phyloP scores from a whole-genome alignment of 2,113 vertebrate species.

The Fulica atra region DNA sequence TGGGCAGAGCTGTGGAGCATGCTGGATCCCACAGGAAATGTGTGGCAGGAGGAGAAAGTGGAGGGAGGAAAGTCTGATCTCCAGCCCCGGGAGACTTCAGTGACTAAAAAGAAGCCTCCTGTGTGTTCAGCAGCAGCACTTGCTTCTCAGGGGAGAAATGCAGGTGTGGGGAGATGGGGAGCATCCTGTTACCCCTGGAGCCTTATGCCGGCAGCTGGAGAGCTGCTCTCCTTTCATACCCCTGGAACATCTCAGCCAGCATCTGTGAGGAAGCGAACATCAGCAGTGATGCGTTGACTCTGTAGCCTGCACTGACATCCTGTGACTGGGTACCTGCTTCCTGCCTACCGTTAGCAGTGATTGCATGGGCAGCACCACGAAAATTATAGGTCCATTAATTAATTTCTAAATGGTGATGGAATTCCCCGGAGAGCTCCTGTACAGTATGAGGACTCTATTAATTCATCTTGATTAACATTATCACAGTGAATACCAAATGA shows the following conservation, averaged over 20 bases:
- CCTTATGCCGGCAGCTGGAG: neutral
- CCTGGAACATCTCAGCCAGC: neutral
- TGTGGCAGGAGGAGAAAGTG: neutral
- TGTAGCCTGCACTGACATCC: neutral
- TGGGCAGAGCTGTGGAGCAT: neutral
- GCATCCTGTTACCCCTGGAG: neutral
- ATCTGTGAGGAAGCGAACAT: neutral
- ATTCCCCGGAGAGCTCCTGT: constrained; percentile 2
- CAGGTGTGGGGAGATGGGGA: neutral
- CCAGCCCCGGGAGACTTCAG: fast-evolving
- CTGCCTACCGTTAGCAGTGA: neutral
- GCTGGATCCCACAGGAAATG: fast-evolving
- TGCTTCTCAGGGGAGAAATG: neutral
- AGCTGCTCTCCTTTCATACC: neutral
- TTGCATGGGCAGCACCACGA: constrained; percentile 22
- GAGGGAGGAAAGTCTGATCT: neutral
- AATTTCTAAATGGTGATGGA: constrained; percentile 28
- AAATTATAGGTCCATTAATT: constrained; percentile 57
- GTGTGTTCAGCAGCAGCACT: neutral
- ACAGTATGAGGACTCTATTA: constrained; percentile 53
- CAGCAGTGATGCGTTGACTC: neutral
- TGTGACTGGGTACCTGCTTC: neutral
- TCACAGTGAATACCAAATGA: constrained; percentile 64
- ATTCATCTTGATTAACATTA: constrained; percentile 68
- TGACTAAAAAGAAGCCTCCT: neutral